Evolutionary conservation across 2,113 vertebrate species (phyloP).

Genomic region (Brienomyrus brachyistius): DNA sequence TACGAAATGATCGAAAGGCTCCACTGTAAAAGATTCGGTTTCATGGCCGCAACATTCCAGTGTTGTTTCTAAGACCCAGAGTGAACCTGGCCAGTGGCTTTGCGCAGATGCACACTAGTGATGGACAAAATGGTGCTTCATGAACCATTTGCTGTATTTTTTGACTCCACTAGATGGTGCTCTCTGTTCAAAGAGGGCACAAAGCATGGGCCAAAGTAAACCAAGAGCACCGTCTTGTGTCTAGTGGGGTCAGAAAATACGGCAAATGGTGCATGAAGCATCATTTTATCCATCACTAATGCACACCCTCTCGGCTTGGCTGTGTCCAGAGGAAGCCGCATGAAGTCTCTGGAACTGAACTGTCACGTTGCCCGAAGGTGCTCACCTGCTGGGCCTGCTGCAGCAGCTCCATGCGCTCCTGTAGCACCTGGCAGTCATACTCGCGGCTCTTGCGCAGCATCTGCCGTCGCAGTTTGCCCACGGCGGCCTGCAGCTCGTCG

Average conservation of each 20-base stretch:
- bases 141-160: neutral
- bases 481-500: constrained; percentile 83
- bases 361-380: neutral
- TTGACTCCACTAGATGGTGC: neutral
- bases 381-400: constrained; percentile 96
- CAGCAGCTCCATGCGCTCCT: constrained; percentile 95
- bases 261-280: neutral
- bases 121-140: neutral
- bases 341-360: neutral
- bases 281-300: neutral
- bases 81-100: neutral
- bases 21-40: neutral
- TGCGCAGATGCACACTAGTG: neutral
- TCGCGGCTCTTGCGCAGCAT: constrained; percentile 97
- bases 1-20: constrained; percentile 27
- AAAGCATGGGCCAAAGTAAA: neutral
- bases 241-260: neutral
- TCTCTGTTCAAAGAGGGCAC: neutral
- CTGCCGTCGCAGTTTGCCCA: constrained; percentile 90
- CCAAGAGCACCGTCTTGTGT: neutral
- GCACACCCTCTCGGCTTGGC: neutral
- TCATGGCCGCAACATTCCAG: neutral
- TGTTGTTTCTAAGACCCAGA: neutral
- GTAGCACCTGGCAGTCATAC: constrained; percentile 93
- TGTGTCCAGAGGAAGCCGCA: neutral